Evolutionary conservation across 2,888 invertebrate species (phyloP), one percentile per base, ranked within the genome.

Genomic region (Drosophila niveifrons): DNA sequence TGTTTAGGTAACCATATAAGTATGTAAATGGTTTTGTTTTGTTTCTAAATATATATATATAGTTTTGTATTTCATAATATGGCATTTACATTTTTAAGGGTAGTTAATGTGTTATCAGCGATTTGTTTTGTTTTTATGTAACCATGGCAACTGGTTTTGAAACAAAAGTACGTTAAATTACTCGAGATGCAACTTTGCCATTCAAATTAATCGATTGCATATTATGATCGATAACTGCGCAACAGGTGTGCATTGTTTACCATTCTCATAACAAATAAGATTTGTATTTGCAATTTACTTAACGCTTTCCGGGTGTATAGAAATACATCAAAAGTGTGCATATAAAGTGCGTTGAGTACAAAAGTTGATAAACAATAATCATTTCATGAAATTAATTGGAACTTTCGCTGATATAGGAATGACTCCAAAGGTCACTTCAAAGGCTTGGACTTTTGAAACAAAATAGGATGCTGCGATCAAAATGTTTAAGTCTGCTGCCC

Each of bases 391-490:
- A 11, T 31, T 9, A n/a, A 6, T 4, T 4, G 8, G 1, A 4
- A 28, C 6, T 34, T 36, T 11, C 13, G 8, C 31, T 6, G 9
- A 18, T 41, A 3, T 2, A 56, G 48, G 0, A 11, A 10, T 11
- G 10, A 53, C 13, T 34, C 15, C 48, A 64, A 64, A 36, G 56
- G 17, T 17, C 28, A 34, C 1, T 43, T 29, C 13, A 23, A 53
- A 53, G 28, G 39, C 34, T 28, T 41, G 13, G 9, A 36, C 10
- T 46, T 10, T 36, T 9, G 15, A 11, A 23, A 13, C 31, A 36
- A 11, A 17, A 46, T 36, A 57, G 23, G 31, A 85, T 85, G 85
- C 34, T 82, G 59, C 70, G 81, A 4, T 52, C 72, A 18, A 82
- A 68, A 57, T 2, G 75, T 1, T 44, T 78, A 0, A 31, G 41